Conservation (phyloP, 2,888 invertebrate genomes). For the Aphidoletes aphidimyza region DNA sequence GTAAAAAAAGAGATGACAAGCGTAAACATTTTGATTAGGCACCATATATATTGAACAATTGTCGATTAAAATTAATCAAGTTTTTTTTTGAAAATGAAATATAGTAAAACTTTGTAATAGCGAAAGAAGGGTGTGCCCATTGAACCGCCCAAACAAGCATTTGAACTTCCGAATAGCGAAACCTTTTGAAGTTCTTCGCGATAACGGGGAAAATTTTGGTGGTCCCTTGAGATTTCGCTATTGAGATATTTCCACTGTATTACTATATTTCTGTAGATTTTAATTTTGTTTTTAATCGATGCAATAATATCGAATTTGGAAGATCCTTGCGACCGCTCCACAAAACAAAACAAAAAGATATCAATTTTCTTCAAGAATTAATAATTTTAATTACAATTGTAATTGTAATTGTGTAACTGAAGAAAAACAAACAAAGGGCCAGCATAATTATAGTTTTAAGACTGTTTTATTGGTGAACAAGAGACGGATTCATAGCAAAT, state of each 20-base stretch:
- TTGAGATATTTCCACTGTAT: too few relatives aligned
- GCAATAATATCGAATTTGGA: slow-evolving; percentile 24
- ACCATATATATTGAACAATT: neutral
- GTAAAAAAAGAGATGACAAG: neutral
- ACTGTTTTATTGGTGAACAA: neutral
- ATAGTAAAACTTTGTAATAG: too few relatives aligned
- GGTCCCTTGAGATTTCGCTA: too few relatives aligned
- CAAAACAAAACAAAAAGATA: neutral
- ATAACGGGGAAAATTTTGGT: too few relatives aligned
- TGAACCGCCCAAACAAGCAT: too few relatives aligned
- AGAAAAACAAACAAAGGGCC: neutral
- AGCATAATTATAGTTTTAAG: neutral
- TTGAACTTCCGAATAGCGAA: too few relatives aligned
- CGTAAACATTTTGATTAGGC: neutral
- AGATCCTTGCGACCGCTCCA: neutral
- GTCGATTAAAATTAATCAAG: neutral
- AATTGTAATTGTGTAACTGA: too few relatives aligned
- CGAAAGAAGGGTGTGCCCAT: too few relatives aligned
- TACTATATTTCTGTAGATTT: too few relatives aligned
- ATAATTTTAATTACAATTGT: too few relatives aligned
- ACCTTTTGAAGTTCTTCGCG: too few relatives aligned
- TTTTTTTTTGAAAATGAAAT: neutral
- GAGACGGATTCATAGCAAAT: neutral
- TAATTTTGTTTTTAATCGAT: slow-evolving; percentile 4
- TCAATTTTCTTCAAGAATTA: too few relatives aligned